Evolutionary conservation across 2,888 invertebrate genomes (phyloP).

Genomic region (Agriopis leucophaearia): DNA sequence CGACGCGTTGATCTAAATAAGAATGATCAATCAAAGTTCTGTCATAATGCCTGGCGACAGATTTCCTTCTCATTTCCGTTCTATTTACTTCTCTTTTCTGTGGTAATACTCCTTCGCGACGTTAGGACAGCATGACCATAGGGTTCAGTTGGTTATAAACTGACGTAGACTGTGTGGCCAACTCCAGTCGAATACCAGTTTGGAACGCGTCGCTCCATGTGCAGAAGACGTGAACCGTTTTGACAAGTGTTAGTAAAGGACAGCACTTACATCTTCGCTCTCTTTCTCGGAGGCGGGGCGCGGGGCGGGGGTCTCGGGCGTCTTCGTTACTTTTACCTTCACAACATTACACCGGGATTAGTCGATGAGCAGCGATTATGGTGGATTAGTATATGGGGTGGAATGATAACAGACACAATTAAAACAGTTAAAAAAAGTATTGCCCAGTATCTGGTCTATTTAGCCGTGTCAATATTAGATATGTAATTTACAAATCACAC

Average conservation of each 20-base stretch:
- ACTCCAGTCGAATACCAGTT: background rate
- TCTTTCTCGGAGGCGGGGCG: conserved; percentile 76
- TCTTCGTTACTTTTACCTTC: conserved; percentile 80
- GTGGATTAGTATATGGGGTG: background rate
- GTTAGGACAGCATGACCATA: too few relatives aligned
- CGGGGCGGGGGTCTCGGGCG: conserved; percentile 78
- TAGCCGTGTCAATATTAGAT: too few relatives aligned
- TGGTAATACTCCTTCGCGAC: too few relatives aligned
- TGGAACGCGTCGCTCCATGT: background rate
- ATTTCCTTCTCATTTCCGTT: too few relatives aligned
- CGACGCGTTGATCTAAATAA: too few relatives aligned
- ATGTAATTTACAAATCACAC: too few relatives aligned
- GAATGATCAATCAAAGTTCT: too few relatives aligned
- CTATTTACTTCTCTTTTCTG: too few relatives aligned
- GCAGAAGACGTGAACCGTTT: background rate
- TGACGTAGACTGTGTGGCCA: background rate
- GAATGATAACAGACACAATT: background rate
- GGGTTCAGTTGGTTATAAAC: background rate
- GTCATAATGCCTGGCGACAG: too few relatives aligned
- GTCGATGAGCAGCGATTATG: background rate
- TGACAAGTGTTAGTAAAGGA: conserved; percentile 17
- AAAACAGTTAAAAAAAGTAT: too few relatives aligned
- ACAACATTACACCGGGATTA: conserved; percentile 37
- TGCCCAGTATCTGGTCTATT: too few relatives aligned
- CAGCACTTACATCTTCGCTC: conserved; percentile 68